Conservation (phyloP, 2,888 invertebrate species). For the Polylopha cassiicola region DNA sequence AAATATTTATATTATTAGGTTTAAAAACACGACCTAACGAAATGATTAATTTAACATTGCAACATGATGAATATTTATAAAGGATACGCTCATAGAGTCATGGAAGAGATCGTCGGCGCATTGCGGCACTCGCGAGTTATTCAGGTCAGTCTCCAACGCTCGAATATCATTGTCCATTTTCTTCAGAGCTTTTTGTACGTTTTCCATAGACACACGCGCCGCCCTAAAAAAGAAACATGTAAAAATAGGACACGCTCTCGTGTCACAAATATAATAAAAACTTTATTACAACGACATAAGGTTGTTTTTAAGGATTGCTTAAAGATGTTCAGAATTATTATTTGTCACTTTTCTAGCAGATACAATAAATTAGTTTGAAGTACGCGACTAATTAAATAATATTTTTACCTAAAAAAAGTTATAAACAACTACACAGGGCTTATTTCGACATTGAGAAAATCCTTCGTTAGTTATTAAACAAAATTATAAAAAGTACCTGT, state of each 20-base stretch:
- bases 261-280: background rate
- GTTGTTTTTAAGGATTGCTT: no score
- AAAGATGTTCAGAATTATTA: no score
- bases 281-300: background rate
- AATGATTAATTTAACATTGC: background rate
- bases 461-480: background rate
- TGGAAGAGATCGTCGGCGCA: conserved; percentile 89
- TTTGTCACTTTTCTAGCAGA: no score
- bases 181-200: conserved; percentile 86
- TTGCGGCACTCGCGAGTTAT: conserved; percentile 88
- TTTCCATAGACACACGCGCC: conserved; percentile 89
- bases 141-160: conserved; percentile 93
- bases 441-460: background rate
- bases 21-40: no score
- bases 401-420: no score
- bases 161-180: conserved; percentile 93
- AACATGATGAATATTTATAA: conserved; percentile 32
- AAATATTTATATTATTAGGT: no score
- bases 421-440: no score
- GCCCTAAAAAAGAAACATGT: conserved; percentile 74
- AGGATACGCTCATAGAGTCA: conserved; percentile 92
- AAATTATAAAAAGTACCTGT: conserved; percentile 71
- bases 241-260: background rate
- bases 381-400: no score
- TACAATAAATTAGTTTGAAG: no score